A percentile compares a stretch with the other conserved stretches of the same genome.
These are phyloP conservation scores for Aradophagus sp. DNA, from an alignment of 1,140 invertebrate genomes.

Conservation along the genomic window DNA sequence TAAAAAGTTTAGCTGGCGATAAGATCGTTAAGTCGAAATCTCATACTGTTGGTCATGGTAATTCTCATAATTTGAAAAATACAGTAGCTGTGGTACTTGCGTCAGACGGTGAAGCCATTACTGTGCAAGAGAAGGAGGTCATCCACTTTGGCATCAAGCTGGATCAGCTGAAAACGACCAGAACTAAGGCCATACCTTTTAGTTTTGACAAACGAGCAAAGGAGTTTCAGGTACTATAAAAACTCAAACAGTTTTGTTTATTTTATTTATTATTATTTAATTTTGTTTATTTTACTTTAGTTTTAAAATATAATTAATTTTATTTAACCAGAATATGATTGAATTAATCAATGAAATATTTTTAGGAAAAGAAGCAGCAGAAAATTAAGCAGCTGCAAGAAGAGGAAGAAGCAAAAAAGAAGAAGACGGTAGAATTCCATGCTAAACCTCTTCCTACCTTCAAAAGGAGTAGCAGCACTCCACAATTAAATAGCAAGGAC, in stretches of 20 bases:
- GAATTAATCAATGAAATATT: slow-evolving; percentile 58
- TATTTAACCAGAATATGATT: neutral
- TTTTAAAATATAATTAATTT: no score
- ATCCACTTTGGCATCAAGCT: slow-evolving; percentile 68
- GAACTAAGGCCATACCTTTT: slow-evolving; percentile 71
- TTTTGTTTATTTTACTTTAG: no score
- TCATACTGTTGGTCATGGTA: neutral
- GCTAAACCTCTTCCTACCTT: slow-evolving; percentile 69
- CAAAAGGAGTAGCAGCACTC: slow-evolving; percentile 35
- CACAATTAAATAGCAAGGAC: slow-evolving; percentile 18
- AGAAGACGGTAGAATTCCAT: slow-evolving; percentile 68
- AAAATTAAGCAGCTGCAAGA: slow-evolving; percentile 72
- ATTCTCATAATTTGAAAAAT: slow-evolving; percentile 22
- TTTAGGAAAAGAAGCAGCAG: slow-evolving; percentile 72
- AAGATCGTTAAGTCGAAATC: slow-evolving; percentile 1
- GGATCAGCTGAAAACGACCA: slow-evolving; percentile 49
- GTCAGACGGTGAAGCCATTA: slow-evolving; percentile 46
- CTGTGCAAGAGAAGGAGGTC: slow-evolving; percentile 59
- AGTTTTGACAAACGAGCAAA: slow-evolving; percentile 77
- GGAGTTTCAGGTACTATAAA: slow-evolving; percentile 62
- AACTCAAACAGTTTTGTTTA: neutral
- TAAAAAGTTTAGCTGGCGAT: slow-evolving; percentile 8
- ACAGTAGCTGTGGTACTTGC: slow-evolving; percentile 37
- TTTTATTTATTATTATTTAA: neutral
- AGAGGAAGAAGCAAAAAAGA: slow-evolving; percentile 62